These are phyloP conservation scores for Sternarchorhynchus goeldii DNA, from an alignment of 2,797 vertebrate genomes.

Conservation along the genomic window DNA sequence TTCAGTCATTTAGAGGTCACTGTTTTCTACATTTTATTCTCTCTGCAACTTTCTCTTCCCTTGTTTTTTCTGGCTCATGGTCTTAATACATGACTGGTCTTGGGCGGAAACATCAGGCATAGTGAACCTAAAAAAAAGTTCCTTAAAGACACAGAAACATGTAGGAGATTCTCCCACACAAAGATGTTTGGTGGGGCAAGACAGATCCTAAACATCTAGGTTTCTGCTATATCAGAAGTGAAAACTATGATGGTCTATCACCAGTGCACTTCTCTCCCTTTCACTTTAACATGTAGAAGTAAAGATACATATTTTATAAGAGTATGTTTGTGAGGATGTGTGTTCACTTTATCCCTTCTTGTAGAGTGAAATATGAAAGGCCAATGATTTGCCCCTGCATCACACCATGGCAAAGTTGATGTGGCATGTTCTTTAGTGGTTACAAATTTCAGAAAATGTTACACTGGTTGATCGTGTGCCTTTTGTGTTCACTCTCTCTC, in stretches of 20 bases:
- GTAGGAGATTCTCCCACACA: neutral
- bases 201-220: too few species aligned
- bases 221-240: too few species aligned
- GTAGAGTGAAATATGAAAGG: too few species aligned
- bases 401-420: neutral
- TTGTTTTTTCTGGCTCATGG: constrained; percentile 28
- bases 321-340: too few species aligned
- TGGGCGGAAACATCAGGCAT: neutral
- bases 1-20: constrained; percentile 1
- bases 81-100: neutral
- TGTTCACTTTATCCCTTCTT: too few species aligned
- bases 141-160: neutral
- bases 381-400: neutral
- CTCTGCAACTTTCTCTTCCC: neutral
- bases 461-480: too few species aligned
- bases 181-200: too few species aligned
- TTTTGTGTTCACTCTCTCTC: constrained; percentile 7
- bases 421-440: neutral
- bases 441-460: neutral
- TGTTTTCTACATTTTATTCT: too few species aligned
- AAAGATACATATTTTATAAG: too few species aligned
- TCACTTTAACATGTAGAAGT: too few species aligned
- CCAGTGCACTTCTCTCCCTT: too few species aligned
- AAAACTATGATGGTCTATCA: too few species aligned
- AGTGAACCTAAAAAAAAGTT: neutral